Percentiles rank a stretch among this genome's conserved stretches.
These are phyloP conservation scores for Cranoglanis bouderius DNA, from an alignment of 2,113 vertebrate species.

Conservation along the genomic window DNA sequence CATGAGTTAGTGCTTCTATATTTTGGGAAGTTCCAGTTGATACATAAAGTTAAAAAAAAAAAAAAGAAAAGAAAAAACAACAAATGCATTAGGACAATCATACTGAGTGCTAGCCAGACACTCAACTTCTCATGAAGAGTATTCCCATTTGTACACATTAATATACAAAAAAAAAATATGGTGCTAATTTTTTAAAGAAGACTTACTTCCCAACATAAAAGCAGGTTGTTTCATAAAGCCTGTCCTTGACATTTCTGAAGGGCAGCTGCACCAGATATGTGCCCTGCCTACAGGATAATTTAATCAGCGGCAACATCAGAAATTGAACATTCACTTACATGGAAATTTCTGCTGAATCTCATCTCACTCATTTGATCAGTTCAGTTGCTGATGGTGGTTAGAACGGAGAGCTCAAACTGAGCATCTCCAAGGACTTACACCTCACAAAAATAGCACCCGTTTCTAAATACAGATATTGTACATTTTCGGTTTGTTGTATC, in stretches of 20 bases:
- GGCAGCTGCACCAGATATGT: background rate
- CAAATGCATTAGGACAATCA: background rate
- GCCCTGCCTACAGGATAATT: slow-evolving; percentile 1
- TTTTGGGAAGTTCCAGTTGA: background rate
- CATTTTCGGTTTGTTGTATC: background rate
- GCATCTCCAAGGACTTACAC: background rate
- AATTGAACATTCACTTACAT: background rate
- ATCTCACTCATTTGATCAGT: background rate
- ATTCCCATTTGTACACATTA: background rate
- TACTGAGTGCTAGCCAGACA: background rate
- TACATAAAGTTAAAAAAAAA: background rate
- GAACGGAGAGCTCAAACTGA: background rate
- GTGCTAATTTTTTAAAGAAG: background rate
- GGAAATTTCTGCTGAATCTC: slow-evolving; percentile 9
- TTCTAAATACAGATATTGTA: background rate
- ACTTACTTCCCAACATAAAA: background rate
- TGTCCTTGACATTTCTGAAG: background rate
- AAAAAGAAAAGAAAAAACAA: background rate
- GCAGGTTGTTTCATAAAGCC: background rate
- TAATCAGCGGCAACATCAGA: background rate
- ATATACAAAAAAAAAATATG: background rate
- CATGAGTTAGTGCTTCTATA: background rate
- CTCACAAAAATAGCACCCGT: background rate
- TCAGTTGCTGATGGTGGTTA: background rate
- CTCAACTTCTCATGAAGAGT: background rate